Evolutionary conservation across 2,797 vertebrate species (phyloP).

Genomic region (Sebastes dallii): DNA sequence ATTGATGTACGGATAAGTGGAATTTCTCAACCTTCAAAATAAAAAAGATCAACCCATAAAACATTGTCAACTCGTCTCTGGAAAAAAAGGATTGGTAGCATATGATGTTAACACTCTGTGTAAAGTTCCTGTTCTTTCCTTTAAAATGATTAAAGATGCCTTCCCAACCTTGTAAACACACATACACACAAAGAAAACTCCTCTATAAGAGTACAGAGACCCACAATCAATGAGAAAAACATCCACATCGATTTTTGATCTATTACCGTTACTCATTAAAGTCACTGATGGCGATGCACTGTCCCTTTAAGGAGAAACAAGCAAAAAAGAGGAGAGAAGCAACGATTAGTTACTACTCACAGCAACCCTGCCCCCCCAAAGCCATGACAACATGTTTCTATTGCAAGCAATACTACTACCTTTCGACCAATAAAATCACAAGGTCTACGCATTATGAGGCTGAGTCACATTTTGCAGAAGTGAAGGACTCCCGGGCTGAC

Average conservation of each 20-base stretch:
- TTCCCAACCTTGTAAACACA: conserved; percentile 66
- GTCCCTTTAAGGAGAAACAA: conserved; percentile 67
- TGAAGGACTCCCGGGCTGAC: conserved; percentile 34
- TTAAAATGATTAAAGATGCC: conserved; percentile 60
- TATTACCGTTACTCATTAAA: conserved; percentile 70
- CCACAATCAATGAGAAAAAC: conserved; percentile 76
- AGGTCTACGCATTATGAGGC: conserved; percentile 79
- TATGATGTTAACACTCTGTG: conserved; percentile 84
- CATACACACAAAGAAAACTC: conserved; percentile 65
- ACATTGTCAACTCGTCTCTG: conserved; percentile 89
- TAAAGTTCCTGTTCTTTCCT: conserved; percentile 63
- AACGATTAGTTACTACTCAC: conserved; percentile 68
- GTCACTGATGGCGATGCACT: conserved; percentile 68
- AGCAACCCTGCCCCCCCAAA: conserved; percentile 53
- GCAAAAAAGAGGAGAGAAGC: conserved; percentile 70
- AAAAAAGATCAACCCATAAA: conserved; percentile 86
- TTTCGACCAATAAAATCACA: conserved; percentile 82
- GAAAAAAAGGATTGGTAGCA: conserved; percentile 84
- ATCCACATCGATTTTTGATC: conserved; percentile 69
- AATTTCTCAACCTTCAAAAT: conserved; percentile 84
- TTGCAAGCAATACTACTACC: conserved; percentile 86
- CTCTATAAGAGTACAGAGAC: conserved; percentile 69
- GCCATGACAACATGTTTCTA: conserved; percentile 80
- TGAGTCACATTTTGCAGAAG: conserved; percentile 61
- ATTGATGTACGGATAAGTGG: conserved; percentile 99